Evolutionary conservation across 2,113 vertebrate genomes (phyloP), one percentile per base, ranked within the genome.

Genomic region (Cavia aperea): DNA sequence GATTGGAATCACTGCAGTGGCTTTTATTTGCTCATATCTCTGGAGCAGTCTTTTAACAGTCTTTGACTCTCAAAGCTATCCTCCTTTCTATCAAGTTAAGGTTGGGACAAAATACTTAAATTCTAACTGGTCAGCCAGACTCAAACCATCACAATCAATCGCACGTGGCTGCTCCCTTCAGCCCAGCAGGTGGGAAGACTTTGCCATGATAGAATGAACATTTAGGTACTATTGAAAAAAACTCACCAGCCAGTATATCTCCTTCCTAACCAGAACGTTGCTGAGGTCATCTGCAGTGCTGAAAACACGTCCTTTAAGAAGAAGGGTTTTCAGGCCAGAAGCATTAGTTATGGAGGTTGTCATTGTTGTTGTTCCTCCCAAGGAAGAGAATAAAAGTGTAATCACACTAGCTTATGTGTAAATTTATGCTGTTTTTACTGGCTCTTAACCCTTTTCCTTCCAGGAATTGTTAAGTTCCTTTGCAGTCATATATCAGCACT

Each of bases 391-490:
- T 84, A 94, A 68, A 97, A 97, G 96, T 56, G 89, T 90, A 96
- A 96, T 92, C 96, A 56, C 94, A 54, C 72, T 95, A 92, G 85
- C 81, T 91, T 95, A 73, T 97, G 97, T 97, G 97, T 88, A 85
- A 97, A 92, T 93, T 93, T 93, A 94, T 95, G 93, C 95, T 97
- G 96, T 96, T 97, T 96, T 96, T 97, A 97, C 97, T 98, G 97
- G 98, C 97, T 96, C 98, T 98, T 98, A 98, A 98, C 98, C 97
- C 97, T 97, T 98, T 98, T 98, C 98, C 97, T 98, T 98, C 97
- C 97, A 98, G 97, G 97, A 98, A 98, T 98, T 98, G 98, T 98
- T 96, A 96, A 1, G 94, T 86, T 95, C 93, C 95, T 92, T 72
- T 91, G 93, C 87, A 81, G 93, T 93, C 96, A 95, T 81, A 16